Base-by-base conservation (phyloP, 2,113 vertebrate genomes). In the Girardinichthys multiradiatus region DNA sequence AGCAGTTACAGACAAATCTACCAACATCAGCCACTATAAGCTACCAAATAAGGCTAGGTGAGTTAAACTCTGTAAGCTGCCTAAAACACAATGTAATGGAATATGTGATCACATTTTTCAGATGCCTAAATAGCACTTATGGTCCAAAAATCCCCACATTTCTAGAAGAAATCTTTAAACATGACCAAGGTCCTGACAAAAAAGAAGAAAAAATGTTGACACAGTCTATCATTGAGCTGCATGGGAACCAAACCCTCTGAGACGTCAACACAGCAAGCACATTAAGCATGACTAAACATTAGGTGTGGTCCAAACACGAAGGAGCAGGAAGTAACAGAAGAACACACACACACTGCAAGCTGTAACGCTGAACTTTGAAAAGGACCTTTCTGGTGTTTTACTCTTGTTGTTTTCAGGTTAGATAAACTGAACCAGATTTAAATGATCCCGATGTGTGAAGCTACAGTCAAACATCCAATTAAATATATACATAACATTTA, bases 281-380 rank as follows among this genome's bases (percentile, higher is more conserved):
- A 83, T 70, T 39, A 70, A 72, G 69, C 58, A 57, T 82, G 76
- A 84, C 79, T 77, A 82, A 85, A 83, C 81, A 83, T 84, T 80
- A 84, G 86, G 84, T 83, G 86, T 79, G 86, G 82, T 74, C 64
- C 85, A 82, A 27, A 83, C 76, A 68, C 72, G 57, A 29, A 63
- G 45, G 35, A 63, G 45, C 59, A 64, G 59, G 59, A 67, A 76
- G 54, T 24, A 10, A 37, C 64, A 64, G 29, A 72, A 45, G 70
- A 69, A 69, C 65, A 71, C 57, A 67, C 21, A 28, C 59, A 51
- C 33, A 68, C 7, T 28, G 24, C 17, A 12, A n/a, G 31, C 51
- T 4, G 45, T 37, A 35, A 33, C 2, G 17, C 8, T 39, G 48
- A 30, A 57, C n/a, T 26, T n/a, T 35, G 29, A 37, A 33, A 33